A percentile compares a stretch with the other conserved stretches of the same genome.
phyloP scores from a whole-genome alignment of 2,888 invertebrate genomes.

The Cybosia mesomella region DNA sequence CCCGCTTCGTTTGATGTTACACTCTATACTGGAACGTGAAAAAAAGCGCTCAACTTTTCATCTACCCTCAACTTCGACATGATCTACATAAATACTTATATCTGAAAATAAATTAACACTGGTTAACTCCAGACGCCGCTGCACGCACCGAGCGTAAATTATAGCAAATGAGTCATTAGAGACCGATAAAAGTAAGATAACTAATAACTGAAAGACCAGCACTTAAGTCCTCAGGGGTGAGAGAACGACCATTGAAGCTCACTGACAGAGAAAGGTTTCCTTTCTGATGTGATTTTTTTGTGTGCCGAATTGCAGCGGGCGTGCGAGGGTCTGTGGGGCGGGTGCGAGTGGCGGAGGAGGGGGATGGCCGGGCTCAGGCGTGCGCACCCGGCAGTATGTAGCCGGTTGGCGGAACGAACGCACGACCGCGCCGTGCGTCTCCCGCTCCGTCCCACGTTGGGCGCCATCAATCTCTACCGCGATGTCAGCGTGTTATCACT shows the following conservation, averaged over 20 bases:
- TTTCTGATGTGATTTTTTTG: slow-evolving; percentile 79
- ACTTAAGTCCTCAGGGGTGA: slow-evolving; percentile 69
- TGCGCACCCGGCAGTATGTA: slow-evolving; percentile 81
- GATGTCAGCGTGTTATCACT: slow-evolving; percentile 53
- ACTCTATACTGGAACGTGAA: slow-evolving; percentile 65
- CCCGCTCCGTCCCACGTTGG: slow-evolving; percentile 67
- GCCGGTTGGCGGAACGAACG: slow-evolving; percentile 63
- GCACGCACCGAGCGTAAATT: slow-evolving; percentile 67
- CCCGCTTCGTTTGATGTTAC: slow-evolving; percentile 72
- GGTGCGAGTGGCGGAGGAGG: slow-evolving; percentile 52
- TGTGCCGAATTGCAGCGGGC: slow-evolving; percentile 76
- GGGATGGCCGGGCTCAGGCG: slow-evolving; percentile 80
- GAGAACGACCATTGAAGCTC: slow-evolving; percentile 73
- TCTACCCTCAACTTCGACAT: slow-evolving; percentile 57
- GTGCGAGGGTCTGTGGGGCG: slow-evolving; percentile 46
- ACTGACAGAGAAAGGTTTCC: slow-evolving; percentile 80
- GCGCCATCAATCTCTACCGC: slow-evolving; percentile 69
- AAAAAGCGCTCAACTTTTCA: slow-evolving; percentile 48
- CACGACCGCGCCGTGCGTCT: slow-evolving; percentile 53
- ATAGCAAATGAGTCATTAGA: slow-evolving; percentile 73
- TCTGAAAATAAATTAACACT: slow-evolving; percentile 67
- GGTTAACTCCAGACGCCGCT: slow-evolving; percentile 22
- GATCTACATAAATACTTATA: slow-evolving; percentile 72
- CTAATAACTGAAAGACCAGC: slow-evolving; percentile 74
- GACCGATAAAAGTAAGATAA: slow-evolving; percentile 67